Percentiles rank a stretch among this genome's conserved stretches.
Conservation (phyloP, 2,797 vertebrate species). For the Pelochelys cantorii region DNA sequence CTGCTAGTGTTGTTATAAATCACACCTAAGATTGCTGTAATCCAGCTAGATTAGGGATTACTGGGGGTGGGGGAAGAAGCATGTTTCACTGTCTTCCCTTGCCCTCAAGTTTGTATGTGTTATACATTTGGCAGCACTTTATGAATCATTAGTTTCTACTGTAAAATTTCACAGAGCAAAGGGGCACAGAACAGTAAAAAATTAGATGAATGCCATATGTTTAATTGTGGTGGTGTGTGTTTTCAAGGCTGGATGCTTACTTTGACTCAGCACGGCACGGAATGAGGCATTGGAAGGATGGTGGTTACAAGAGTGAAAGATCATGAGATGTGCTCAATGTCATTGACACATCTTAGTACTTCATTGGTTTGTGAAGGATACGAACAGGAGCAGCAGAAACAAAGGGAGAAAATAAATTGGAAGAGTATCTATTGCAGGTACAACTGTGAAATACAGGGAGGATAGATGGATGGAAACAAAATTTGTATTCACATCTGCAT, state of each 20-base stretch:
- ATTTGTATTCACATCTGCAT: no score
- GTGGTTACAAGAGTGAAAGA: not conserved
- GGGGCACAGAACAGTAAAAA: not conserved
- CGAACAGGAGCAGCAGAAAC: not conserved
- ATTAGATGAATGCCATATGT: not conserved
- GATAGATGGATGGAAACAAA: not conserved
- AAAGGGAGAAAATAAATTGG: not conserved
- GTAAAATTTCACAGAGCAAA: not conserved
- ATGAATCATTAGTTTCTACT: fast-evolving
- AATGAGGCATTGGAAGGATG: not conserved
- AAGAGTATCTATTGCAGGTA: not conserved
- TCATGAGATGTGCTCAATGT: not conserved
- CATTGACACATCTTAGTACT: not conserved
- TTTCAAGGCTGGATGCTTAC: not conserved
- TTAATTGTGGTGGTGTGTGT: no score
- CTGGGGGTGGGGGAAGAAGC: not conserved
- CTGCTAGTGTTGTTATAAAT: not conserved
- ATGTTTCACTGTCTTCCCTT: not conserved
- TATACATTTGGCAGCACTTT: not conserved
- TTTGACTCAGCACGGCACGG: not conserved
- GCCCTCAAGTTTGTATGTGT: not conserved
- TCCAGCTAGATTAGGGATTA: not conserved
- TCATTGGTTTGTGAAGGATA: not conserved
- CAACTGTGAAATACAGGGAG: not conserved
- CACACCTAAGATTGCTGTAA: not conserved